phyloP scores from a whole-genome alignment of 2,797 vertebrate genomes.

The Sphenopsis melanotis region DNA sequence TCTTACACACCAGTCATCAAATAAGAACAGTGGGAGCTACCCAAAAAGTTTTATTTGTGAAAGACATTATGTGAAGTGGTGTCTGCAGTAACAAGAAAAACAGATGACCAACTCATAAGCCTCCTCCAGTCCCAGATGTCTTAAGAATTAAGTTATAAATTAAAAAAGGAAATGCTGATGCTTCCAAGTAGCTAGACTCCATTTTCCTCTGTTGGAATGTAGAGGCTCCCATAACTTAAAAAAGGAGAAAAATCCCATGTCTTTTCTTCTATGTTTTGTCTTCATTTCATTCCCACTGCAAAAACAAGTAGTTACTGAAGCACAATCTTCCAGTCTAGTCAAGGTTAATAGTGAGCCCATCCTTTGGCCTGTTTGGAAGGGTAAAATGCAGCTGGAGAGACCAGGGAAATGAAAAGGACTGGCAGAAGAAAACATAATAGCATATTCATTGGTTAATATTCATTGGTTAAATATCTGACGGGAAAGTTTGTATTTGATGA shows the following conservation, averaged over 20 bases:
- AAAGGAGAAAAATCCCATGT: not conserved
- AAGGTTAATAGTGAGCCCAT: not conserved
- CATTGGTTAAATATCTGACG: rapidly evolving
- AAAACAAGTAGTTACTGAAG: not conserved
- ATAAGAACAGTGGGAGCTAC: not conserved
- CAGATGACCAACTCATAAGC: not conserved
- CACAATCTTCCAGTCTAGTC: not conserved
- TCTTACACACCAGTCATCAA: not conserved
- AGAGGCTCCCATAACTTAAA: not conserved
- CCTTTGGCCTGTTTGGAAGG: not conserved
- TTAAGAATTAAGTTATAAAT: not conserved
- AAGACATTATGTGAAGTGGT: not conserved
- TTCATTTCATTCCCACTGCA: not conserved
- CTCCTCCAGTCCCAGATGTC: not conserved
- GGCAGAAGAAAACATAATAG: not conserved
- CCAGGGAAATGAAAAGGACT: not conserved
- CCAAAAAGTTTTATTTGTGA: not conserved
- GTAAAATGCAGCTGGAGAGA: not conserved
- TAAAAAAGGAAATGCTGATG: not conserved
- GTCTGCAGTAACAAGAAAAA: not conserved
- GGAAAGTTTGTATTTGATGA: not conserved
- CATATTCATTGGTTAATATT: not conserved
- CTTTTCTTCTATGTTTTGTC: not conserved
- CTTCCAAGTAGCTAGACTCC: not conserved
- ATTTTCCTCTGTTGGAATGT: not conserved